phyloP scores from a whole-genome alignment of 2,113 vertebrate genomes.

The Ranitomeya imitator region DNA sequence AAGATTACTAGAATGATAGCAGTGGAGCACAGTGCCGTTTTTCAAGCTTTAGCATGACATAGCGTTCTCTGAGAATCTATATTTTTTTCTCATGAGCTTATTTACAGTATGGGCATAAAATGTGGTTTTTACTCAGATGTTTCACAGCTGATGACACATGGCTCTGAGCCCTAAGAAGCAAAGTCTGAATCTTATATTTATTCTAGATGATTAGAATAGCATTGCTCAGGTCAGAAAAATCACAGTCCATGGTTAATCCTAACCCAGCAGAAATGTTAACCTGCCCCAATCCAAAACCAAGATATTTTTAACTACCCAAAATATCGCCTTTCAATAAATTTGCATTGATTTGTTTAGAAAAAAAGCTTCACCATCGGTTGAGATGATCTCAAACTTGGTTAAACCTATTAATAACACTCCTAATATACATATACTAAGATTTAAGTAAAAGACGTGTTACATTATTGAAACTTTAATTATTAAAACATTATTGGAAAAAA shows the following conservation, averaged over 20 bases:
- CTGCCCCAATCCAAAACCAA: not conserved
- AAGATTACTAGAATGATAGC: not conserved
- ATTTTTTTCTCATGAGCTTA: not conserved
- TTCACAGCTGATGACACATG: constrained; percentile 32
- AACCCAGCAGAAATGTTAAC: not conserved
- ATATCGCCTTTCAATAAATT: not conserved
- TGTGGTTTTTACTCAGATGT: constrained; percentile 24
- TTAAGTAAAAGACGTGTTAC: not conserved
- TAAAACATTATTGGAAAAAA: not conserved
- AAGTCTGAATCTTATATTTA: constrained; percentile 18
- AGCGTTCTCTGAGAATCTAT: not conserved
- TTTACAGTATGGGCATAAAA: not conserved
- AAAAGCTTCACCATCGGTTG: too few species aligned
- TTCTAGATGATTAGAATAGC: constrained; percentile 9
- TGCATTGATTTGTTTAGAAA: not conserved
- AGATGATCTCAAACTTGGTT: not conserved
- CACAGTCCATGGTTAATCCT: not conserved
- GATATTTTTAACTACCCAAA: not conserved
- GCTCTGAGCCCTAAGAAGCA: not conserved
- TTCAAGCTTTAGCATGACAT: not conserved
- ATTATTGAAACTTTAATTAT: not conserved
- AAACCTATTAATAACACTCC: not conserved
- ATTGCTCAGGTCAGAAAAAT: not conserved
- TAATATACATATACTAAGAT: not conserved
- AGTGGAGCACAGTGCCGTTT: not conserved